Conservation (phyloP, 1,140 invertebrate genomes). For the Odontomachus brunneus region DNA sequence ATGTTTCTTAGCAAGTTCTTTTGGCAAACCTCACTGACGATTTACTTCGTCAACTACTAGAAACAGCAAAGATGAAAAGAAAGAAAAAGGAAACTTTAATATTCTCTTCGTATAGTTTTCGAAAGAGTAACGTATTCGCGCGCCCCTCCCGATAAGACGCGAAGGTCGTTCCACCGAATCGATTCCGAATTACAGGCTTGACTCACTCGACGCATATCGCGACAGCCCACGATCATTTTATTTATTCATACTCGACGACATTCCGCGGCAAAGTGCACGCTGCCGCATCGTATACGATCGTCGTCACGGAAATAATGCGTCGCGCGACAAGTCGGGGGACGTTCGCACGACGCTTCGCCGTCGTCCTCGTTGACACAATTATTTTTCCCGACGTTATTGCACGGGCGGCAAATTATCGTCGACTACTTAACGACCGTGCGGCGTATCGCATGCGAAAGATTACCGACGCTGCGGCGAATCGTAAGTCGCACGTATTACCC, state of each 20-base stretch:
- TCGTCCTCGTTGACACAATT: conserved; percentile 27
- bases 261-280: background rate
- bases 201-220: background rate
- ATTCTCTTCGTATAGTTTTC: too few species aligned
- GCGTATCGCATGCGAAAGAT: too few species aligned
- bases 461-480: conserved; percentile 15
- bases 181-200: background rate
- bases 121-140: background rate
- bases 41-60: too few species aligned
- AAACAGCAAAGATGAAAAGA: too few species aligned
- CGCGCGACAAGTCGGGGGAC: background rate
- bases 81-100: too few species aligned
- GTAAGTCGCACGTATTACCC: conserved; percentile 25
- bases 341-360: background rate
- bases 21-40: too few species aligned
- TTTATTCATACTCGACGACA: conserved; percentile 24
- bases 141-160: background rate
- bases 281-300: too few species aligned
- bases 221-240: background rate
- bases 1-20: too few species aligned
- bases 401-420: conserved; percentile 46
- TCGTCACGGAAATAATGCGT: too few species aligned
- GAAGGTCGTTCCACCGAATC: background rate
- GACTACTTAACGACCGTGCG: conserved; percentile 37
- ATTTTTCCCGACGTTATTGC: conserved; percentile 33